Evolutionary conservation across 2,113 vertebrate genomes (phyloP).

Genomic region (Pao palembangensis): DNA sequence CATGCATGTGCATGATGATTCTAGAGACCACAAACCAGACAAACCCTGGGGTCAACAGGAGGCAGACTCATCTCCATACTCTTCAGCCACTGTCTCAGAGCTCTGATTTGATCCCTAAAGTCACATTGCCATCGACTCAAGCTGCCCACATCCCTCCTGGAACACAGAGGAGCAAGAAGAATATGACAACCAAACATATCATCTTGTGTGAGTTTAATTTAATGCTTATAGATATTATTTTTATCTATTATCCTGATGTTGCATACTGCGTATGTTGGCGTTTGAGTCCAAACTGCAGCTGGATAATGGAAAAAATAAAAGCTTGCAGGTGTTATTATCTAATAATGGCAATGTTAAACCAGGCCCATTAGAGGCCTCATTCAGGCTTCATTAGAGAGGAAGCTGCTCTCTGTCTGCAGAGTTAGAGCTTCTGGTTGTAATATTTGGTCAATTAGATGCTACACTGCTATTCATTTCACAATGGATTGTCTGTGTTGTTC

Average conservation of each 20-base stretch:
- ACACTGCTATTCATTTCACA: not conserved
- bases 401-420: constrained; percentile 32
- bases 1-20: not conserved
- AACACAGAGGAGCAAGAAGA: constrained; percentile 9
- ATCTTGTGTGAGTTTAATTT: not conserved
- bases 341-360: not conserved
- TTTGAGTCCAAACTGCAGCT: not conserved
- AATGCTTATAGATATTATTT: not conserved
- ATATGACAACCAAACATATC: not conserved
- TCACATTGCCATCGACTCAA: constrained; percentile 70
- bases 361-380: too few species aligned
- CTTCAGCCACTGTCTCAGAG: constrained; percentile 79
- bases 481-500: constrained; percentile 11
- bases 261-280: too few species aligned
- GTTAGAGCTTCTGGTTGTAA: constrained; percentile 20
- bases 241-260: too few species aligned
- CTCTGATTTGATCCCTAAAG: constrained; percentile 77
- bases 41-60: constrained; percentile 56
- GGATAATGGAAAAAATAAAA: constrained; percentile 8
- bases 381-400: constrained; percentile 34
- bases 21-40: constrained; percentile 36
- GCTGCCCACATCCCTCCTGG: constrained; percentile 60
- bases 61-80: constrained; percentile 77
- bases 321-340: constrained; percentile 1
- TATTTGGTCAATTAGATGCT: constrained; percentile 19